phyloP scores from a whole-genome alignment of 2,113 vertebrate genomes.

The Trichomycterus rosablanca region DNA sequence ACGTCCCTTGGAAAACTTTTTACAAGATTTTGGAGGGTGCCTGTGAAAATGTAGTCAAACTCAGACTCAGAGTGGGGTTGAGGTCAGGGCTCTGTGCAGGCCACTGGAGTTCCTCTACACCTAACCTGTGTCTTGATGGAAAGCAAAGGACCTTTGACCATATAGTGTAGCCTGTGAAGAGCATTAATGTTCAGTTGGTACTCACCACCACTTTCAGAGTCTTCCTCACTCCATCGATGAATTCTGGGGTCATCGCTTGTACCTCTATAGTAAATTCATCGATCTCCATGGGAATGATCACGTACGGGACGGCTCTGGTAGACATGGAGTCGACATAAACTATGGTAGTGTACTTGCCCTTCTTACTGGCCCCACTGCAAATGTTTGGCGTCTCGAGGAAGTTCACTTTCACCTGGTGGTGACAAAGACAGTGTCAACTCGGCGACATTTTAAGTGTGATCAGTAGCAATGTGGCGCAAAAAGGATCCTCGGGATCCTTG shows the following conservation, averaged over 20 bases:
- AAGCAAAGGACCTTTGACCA: no score
- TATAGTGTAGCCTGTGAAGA: neutral
- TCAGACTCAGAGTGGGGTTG: no score
- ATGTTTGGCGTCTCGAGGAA: conserved; percentile 65
- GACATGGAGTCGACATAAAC: conserved; percentile 38
- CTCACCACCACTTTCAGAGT: conserved; percentile 41
- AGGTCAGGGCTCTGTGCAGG: no score
- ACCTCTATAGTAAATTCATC: conserved; percentile 69
- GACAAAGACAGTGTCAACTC: neutral
- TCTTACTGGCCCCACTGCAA: conserved; percentile 70
- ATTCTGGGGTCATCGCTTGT: conserved; percentile 13
- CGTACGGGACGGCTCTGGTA: conserved; percentile 57
- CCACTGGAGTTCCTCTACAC: neutral
- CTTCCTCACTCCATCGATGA: conserved; percentile 30
- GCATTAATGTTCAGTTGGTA: neutral
- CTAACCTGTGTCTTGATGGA: no score
- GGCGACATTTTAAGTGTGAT: neutral
- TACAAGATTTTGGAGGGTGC: no score
- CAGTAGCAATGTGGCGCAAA: no score
- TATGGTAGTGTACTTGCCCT: conserved; percentile 48
- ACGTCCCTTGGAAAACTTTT: no score
- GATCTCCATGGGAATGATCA: conserved; percentile 68
- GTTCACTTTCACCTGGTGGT: conserved; percentile 65
- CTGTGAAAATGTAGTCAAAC: no score
- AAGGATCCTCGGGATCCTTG: no score